phyloP scores from a whole-genome alignment of 1,140 invertebrate genomes.

The Temnothorax nylanderi region DNA sequence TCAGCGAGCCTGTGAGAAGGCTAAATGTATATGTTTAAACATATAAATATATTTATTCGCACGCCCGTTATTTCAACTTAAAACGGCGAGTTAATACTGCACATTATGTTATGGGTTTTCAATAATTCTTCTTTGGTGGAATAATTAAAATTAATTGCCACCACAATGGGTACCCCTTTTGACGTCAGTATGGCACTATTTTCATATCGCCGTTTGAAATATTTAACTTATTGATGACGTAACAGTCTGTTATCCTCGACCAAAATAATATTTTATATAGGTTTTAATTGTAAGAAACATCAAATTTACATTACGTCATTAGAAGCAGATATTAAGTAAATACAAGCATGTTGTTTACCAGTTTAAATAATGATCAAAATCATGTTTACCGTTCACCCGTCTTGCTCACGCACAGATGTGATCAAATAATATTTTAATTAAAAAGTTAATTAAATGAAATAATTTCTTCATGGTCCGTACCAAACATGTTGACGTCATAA shows the following conservation, averaged over 20 bases:
- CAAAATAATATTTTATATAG: background rate
- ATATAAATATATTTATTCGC: constrained; percentile 10
- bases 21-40: background rate
- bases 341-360: background rate
- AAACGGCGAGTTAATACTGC: background rate
- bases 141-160: constrained; percentile 13
- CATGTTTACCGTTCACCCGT: background rate
- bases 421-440: constrained; percentile 23
- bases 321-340: background rate
- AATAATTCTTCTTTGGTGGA: background rate
- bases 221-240: background rate
- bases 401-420: background rate
- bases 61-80: background rate
- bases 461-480: background rate
- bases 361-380: background rate
- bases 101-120: background rate
- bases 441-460: constrained; percentile 20
- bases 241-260: background rate
- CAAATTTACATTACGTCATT: background rate
- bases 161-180: background rate
- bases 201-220: background rate
- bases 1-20: background rate
- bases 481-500: background rate
- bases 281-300: background rate
- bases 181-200: background rate